These are phyloP conservation scores for Drosophila quinaria DNA, from an alignment of 2,888 invertebrate species.

Conservation along the genomic window DNA sequence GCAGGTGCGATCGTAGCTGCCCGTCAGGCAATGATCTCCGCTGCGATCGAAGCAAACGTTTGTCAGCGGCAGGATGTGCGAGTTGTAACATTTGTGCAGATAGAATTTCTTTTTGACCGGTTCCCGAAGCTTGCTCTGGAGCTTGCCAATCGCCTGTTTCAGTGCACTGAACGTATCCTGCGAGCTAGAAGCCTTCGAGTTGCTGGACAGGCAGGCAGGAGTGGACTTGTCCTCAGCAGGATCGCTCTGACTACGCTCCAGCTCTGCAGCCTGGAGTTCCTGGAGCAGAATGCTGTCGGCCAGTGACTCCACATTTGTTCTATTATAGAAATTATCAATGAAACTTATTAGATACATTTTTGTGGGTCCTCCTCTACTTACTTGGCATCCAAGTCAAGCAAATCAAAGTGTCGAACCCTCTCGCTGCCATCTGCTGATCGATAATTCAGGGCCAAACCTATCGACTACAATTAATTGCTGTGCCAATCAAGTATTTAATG, in stretches of 20 bases:
- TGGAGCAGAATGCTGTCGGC: constrained; percentile 65
- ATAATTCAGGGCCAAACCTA: constrained; percentile 89
- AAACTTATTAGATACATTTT: background rate
- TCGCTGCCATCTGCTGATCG: constrained; percentile 87
- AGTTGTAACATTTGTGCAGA: constrained; percentile 88
- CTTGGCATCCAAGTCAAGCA: constrained; percentile 88
- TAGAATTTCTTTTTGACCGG: constrained; percentile 89
- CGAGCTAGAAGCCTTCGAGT: constrained; percentile 44
- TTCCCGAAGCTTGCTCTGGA: constrained; percentile 89
- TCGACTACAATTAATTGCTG: background rate
- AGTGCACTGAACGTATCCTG: constrained; percentile 86
- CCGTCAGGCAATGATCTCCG: constrained; percentile 91
- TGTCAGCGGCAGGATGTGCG: constrained; percentile 90
- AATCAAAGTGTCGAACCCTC: constrained; percentile 88
- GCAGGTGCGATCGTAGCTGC: constrained; percentile 94
- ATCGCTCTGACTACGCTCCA: background rate
- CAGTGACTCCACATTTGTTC: constrained; percentile 64
- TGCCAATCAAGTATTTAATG: background rate
- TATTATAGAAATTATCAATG: background rate
- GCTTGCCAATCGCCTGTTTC: constrained; percentile 88
- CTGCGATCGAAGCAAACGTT: constrained; percentile 90
- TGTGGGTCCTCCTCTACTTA: constrained; percentile 84
- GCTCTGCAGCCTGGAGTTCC: constrained; percentile 49
- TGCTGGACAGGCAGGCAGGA: constrained; percentile 25
- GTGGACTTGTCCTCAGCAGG: background rate